phyloP scores from a whole-genome alignment of 2,113 vertebrate genomes.

The Limnothrissa miodon region DNA sequence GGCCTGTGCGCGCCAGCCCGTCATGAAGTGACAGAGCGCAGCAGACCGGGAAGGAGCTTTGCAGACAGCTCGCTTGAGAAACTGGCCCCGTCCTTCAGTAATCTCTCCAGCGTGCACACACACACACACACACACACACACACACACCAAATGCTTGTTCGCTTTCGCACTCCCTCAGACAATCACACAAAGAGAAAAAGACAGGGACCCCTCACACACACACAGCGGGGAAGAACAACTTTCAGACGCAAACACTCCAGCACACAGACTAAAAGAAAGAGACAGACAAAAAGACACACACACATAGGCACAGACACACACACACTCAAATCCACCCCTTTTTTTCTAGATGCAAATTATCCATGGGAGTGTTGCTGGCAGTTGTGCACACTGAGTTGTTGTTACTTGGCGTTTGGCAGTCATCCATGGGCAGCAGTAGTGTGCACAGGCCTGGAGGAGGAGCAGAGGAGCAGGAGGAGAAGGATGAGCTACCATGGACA shows the following conservation, averaged over 20 bases:
- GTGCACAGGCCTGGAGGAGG: background rate
- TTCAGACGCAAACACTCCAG: background rate
- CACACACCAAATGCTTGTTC: background rate
- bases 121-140: background rate
- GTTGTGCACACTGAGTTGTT: background rate
- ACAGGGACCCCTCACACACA: background rate
- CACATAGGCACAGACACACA: background rate
- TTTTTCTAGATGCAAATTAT: background rate
- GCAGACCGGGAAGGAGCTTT: background rate
- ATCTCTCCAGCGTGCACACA: background rate
- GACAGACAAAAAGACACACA: background rate
- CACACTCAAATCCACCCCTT: background rate
- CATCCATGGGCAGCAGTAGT: background rate
- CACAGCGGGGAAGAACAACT: background rate
- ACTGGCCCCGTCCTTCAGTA: background rate
- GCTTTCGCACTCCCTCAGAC: background rate
- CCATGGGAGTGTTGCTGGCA: background rate
- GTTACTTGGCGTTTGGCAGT: background rate
- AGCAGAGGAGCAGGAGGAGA: background rate
- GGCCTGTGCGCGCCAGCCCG: background rate
- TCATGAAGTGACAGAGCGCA: background rate
- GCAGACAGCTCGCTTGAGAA: background rate
- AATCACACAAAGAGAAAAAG: background rate
- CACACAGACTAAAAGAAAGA: background rate
- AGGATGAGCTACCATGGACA: slow-evolving; percentile 6